A percentile compares a stretch with the other conserved stretches of the same genome.
Evolutionary conservation across 2,113 vertebrate genomes (phyloP).

Genomic region (Motacilla alba): DNA sequence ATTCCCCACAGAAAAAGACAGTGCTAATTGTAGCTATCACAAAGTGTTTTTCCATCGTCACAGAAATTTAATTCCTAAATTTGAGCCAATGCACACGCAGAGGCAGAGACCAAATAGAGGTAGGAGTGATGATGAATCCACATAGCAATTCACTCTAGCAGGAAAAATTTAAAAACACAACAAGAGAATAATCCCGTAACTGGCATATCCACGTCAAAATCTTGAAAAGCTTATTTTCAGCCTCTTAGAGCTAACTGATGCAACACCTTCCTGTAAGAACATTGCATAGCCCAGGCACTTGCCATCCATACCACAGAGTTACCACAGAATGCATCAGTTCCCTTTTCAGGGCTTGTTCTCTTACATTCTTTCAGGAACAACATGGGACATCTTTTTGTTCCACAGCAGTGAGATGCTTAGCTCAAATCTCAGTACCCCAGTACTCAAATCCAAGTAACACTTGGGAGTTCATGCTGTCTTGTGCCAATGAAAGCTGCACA

Average conservation of each 20-base stretch:
- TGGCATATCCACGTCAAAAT: not conserved
- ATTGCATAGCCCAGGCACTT: not conserved
- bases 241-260: not conserved
- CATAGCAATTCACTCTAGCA: not conserved
- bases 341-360: not conserved
- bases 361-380: not conserved
- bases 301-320: not conserved
- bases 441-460: not conserved
- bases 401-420: not conserved
- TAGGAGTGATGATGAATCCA: conserved; percentile 10
- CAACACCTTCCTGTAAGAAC: not conserved
- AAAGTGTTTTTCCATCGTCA: conserved; percentile 9
- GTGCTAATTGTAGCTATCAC: conserved; percentile 51
- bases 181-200: not conserved
- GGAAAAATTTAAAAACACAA: not conserved
- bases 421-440: not conserved
- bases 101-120: conserved; percentile 13
- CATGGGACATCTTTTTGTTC: not conserved
- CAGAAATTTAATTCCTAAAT: conserved; percentile 30
- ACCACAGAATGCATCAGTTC: not conserved
- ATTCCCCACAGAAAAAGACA: not conserved
- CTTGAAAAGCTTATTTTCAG: conserved; percentile 8
- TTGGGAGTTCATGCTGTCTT: not conserved
- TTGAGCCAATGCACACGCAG: not conserved
- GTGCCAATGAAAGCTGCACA: not conserved